A percentile compares a stretch with the other conserved stretches of the same genome.
Evolutionary conservation across 92 coral and sea anemone species (phyloP).

Genomic region (Epizoanthus rinbou): DNA sequence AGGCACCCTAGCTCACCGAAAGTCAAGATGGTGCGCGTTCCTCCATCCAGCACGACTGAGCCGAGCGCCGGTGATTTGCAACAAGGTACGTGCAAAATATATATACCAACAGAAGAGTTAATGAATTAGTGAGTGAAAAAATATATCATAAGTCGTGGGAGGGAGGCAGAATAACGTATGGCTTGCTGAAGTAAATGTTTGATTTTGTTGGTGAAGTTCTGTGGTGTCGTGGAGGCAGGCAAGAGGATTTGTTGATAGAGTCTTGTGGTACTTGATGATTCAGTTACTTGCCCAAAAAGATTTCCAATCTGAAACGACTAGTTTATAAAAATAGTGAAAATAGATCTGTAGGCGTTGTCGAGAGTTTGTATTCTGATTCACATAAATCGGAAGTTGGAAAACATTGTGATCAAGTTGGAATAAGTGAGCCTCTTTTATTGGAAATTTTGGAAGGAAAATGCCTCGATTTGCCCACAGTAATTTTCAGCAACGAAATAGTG

Average conservation of each 20-base stretch:
- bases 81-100: conserved; percentile 1
- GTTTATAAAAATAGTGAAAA: conserved; percentile 13
- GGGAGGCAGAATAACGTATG: conserved; percentile 18
- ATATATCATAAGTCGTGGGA: conserved; percentile 3
- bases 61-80: neutral
- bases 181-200: conserved; percentile 22
- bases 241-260: neutral
- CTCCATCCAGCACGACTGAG: neutral
- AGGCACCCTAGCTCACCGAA: conserved; percentile 4
- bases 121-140: conserved; percentile 21
- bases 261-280: neutral
- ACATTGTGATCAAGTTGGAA: neutral
- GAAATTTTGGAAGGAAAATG: neutral
- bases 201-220: conserved; percentile 7
- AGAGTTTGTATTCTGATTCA: too few species aligned
- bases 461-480: neutral
- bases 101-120: neutral
- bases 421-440: neutral
- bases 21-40: neutral
- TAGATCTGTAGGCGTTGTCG: too few species aligned
- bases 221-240: conserved; percentile 11
- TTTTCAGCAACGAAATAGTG: conserved; percentile 2
- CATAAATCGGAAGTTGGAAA: neutral
- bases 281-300: neutral
- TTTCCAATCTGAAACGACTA: conserved; percentile 16